Percentiles rank a stretch among this genome's conserved stretches.
These are phyloP conservation scores for Sebastiscus albofasciatus DNA, from an alignment of 2,797 vertebrate genomes.

Conservation along the genomic window DNA sequence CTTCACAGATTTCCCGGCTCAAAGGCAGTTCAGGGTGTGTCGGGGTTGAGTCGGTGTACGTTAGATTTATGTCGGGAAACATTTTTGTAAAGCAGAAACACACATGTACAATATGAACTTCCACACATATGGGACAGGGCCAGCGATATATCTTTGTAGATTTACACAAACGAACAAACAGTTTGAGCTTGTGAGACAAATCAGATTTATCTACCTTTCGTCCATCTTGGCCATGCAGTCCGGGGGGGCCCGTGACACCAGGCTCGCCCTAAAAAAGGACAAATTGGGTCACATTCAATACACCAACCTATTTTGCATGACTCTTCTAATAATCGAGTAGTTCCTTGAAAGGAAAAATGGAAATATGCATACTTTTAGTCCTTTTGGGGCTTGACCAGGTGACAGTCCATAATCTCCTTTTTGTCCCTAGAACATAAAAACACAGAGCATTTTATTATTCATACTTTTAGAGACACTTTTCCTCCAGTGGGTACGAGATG, in stretches of 20 bases:
- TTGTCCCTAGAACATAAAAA: slow-evolving; percentile 76
- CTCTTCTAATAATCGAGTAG: background rate
- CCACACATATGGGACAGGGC: slow-evolving; percentile 8
- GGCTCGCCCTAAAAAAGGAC: slow-evolving; percentile 86
- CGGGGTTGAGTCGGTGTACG: background rate
- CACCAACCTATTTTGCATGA: background rate
- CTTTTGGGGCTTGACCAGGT: slow-evolving; percentile 87
- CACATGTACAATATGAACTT: background rate
- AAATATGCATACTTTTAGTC: slow-evolving; percentile 87
- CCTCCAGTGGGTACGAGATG: background rate
- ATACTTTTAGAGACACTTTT: background rate
- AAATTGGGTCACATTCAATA: slow-evolving; percentile 23
- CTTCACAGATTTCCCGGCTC: slow-evolving; percentile 26
- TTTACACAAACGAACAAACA: background rate
- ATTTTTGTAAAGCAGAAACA: background rate
- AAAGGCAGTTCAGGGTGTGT: slow-evolving; percentile 19
- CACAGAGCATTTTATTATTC: background rate
- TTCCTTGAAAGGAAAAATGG: background rate
- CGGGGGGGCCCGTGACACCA: slow-evolving; percentile 87
- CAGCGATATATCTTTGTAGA: background rate
- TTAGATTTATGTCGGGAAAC: slow-evolving; percentile 13
- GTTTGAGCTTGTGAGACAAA: slow-evolving; percentile 1
- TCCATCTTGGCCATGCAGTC: slow-evolving; percentile 87
- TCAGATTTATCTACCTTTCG: slow-evolving; percentile 86
- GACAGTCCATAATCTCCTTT: slow-evolving; percentile 94